A percentile compares a stretch with the other conserved stretches of the same genome.
Conservation (phyloP, 2,797 vertebrate genomes). For the Acanthurus leucopareius region DNA sequence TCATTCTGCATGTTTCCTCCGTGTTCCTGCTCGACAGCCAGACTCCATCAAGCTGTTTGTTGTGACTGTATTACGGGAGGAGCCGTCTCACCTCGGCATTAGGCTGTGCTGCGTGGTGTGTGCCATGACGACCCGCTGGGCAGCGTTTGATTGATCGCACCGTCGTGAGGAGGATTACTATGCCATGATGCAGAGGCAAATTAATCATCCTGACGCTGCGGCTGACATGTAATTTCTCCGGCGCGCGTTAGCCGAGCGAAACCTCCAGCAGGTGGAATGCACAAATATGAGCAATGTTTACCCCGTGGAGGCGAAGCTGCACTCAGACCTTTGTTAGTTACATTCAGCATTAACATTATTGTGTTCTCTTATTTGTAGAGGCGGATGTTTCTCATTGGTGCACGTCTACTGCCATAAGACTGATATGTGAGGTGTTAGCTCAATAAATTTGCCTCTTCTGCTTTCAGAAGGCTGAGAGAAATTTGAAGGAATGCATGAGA, state of each 20-base stretch:
- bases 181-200: slow-evolving; percentile 74
- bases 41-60: slow-evolving; percentile 69
- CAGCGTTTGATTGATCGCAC: slow-evolving; percentile 65
- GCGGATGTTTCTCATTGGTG: not conserved
- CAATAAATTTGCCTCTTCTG: not conserved
- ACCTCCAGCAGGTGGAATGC: slow-evolving; percentile 65
- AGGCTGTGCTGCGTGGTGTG: slow-evolving; percentile 8
- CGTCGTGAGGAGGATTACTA: slow-evolving; percentile 70
- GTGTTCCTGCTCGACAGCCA: slow-evolving; percentile 37
- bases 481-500: not conserved
- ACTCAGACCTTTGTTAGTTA: slow-evolving; percentile 37
- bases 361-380: slow-evolving; percentile 32
- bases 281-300: slow-evolving; percentile 56
- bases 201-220: slow-evolving; percentile 80
- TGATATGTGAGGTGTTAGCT: not conserved
- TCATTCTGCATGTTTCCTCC: slow-evolving; percentile 12
- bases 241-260: slow-evolving; percentile 55
- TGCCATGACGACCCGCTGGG: slow-evolving; percentile 51
- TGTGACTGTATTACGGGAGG: slow-evolving; percentile 62
- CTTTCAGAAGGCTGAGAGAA: not conserved
- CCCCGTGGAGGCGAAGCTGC: not conserved
- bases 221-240: slow-evolving; percentile 78
- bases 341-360: slow-evolving; percentile 33
- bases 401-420: not conserved
- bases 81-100: slow-evolving; percentile 55